Evolutionary conservation across 2,113 vertebrate genomes (phyloP).

Genomic region (Fukomys damarensis): DNA sequence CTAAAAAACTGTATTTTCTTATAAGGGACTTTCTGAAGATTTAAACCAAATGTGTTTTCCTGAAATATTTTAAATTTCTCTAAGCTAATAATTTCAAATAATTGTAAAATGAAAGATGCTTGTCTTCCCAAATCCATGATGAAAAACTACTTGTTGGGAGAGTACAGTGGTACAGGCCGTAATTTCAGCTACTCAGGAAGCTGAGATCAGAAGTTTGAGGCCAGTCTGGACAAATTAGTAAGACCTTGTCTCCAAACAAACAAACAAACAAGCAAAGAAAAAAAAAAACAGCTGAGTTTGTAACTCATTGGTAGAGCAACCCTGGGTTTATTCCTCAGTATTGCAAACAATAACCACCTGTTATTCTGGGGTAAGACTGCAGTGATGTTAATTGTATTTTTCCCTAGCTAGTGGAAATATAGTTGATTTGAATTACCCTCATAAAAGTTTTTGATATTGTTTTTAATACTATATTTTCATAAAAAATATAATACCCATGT

Average conservation of each 20-base stretch:
- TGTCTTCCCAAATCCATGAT: neutral
- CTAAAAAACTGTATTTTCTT: conserved; percentile 13
- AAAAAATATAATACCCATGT: neutral
- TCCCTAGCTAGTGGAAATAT: neutral
- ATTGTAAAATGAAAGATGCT: neutral
- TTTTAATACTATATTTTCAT: conserved; percentile 7
- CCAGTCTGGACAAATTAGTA: neutral
- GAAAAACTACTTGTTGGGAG: neutral
- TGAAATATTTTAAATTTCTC: conserved; percentile 45
- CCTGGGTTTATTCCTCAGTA: neutral
- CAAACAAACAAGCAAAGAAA: neutral
- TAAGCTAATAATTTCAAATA: conserved; percentile 13
- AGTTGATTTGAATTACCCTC: neutral
- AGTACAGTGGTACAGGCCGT: neutral
- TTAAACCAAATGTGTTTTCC: neutral
- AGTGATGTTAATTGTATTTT: neutral
- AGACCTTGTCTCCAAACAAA: neutral
- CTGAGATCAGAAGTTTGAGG: neutral
- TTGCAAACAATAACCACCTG: neutral
- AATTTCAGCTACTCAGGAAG: neutral
- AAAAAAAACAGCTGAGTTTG: neutral
- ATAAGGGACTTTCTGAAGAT: conserved; percentile 1
- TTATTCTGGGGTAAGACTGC: neutral
- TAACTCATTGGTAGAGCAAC: neutral
- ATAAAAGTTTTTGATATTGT: neutral